Percentiles rank a stretch among this genome's conserved stretches.
Evolutionary conservation across 2,888 invertebrate species (phyloP).

Genomic region (Ichneumoninae sp.): DNA sequence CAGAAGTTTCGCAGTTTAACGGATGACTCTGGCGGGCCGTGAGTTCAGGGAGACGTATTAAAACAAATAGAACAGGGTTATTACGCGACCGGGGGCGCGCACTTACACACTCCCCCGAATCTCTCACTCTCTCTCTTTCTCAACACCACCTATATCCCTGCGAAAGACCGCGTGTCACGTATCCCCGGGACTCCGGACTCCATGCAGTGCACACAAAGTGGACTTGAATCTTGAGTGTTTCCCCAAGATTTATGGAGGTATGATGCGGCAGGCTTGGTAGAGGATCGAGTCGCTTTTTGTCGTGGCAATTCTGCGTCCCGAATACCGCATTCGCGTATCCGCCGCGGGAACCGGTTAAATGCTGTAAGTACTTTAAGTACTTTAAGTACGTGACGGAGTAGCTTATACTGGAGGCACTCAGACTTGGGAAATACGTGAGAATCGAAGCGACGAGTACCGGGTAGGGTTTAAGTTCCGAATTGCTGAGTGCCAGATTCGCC

Average conservation of each 20-base stretch:
- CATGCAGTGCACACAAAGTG: slow-evolving; percentile 13
- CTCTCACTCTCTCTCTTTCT: slow-evolving; percentile 2
- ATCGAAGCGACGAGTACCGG: too few species aligned
- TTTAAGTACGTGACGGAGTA: too few species aligned
- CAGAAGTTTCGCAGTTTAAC: slow-evolving; percentile 69
- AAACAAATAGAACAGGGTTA: slow-evolving; percentile 61
- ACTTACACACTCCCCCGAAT: slow-evolving; percentile 35
- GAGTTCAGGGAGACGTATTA: slow-evolving; percentile 61
- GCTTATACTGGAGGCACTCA: too few species aligned
- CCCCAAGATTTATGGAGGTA: slow-evolving; percentile 9
- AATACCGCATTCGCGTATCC: too few species aligned
- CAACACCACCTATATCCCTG: neutral
- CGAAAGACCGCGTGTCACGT: slow-evolving; percentile 11
- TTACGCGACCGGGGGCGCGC: slow-evolving; percentile 51
- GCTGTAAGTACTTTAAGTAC: too few species aligned
- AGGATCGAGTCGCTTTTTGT: too few species aligned
- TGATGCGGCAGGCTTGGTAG: too few species aligned
- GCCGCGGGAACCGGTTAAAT: too few species aligned
- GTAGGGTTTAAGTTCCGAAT: too few species aligned
- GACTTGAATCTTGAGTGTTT: neutral
- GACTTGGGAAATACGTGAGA: too few species aligned
- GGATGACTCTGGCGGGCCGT: slow-evolving; percentile 47
- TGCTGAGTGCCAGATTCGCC: too few species aligned
- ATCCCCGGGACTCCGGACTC: neutral
- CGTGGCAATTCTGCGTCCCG: too few species aligned